Conservation (phyloP, 1,140 invertebrate genomes). For the Metaphire vulgaris region DNA sequence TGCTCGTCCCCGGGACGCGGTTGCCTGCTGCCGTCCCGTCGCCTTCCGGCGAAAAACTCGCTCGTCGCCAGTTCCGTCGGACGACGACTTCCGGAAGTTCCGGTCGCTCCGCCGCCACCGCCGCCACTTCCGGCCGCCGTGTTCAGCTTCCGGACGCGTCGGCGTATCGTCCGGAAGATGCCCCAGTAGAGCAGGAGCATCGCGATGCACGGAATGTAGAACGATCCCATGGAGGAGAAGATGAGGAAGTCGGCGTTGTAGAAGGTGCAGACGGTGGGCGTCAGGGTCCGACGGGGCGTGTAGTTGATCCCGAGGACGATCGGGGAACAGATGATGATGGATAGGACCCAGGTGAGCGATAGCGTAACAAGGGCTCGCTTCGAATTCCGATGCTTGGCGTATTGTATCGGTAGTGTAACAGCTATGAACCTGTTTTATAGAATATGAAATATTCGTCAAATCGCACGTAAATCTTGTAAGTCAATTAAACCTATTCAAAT, state of each 20-base stretch:
- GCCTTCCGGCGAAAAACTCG: slow-evolving; percentile 34
- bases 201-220: slow-evolving; percentile 97
- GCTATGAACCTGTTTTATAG: slow-evolving; percentile 78
- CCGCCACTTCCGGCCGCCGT: not conserved
- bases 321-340: slow-evolving; percentile 86
- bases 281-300: slow-evolving; percentile 36
- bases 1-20: slow-evolving; percentile 6
- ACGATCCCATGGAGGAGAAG: slow-evolving; percentile 93
- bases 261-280: slow-evolving; percentile 68
- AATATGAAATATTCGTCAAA: not conserved
- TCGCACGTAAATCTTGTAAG: not conserved
- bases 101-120: slow-evolving; percentile 10
- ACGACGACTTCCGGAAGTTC: slow-evolving; percentile 32
- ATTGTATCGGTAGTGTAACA: slow-evolving; percentile 96
- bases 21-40: slow-evolving; percentile 55
- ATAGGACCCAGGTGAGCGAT: slow-evolving; percentile 91
- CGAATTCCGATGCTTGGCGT: slow-evolving; percentile 96
- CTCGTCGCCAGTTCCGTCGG: slow-evolving; percentile 30
- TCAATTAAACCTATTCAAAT: not conserved
- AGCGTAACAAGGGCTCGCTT: slow-evolving; percentile 89
- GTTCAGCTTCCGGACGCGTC: slow-evolving; percentile 55
- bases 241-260: slow-evolving; percentile 98
- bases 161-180: slow-evolving; percentile 85
- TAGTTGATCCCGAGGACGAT: slow-evolving; percentile 89
- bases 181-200: slow-evolving; percentile 98